Evolutionary conservation across 2,797 vertebrate genomes (phyloP).

Genomic region (Rhincodon typus): DNA sequence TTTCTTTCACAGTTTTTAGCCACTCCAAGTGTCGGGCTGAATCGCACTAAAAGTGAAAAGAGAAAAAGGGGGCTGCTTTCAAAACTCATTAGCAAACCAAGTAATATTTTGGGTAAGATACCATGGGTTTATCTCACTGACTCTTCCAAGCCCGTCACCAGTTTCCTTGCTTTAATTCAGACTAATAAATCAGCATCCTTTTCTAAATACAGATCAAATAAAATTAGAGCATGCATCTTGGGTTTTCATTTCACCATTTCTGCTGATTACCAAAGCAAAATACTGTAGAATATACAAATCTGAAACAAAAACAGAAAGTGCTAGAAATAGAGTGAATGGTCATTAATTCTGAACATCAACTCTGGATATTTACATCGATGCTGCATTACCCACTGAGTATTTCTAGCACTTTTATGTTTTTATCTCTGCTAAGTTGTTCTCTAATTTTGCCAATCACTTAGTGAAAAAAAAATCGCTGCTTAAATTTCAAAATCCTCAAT

Average conservation of each 20-base stretch:
- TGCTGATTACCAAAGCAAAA: no score
- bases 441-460: not conserved
- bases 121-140: not conserved
- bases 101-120: not conserved
- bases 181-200: not conserved
- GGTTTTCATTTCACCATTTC: not conserved
- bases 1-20: constrained; percentile 90
- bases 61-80: not conserved
- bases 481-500: not conserved
- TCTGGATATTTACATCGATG: no score
- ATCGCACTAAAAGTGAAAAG: constrained; percentile 61
- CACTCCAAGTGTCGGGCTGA: constrained; percentile 84
- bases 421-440: not conserved
- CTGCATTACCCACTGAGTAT: no score
- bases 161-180: not conserved
- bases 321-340: no score
- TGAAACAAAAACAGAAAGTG: no score
- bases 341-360: no score
- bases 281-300: no score
- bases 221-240: not conserved
- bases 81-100: not conserved
- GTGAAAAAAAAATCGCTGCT: not conserved
- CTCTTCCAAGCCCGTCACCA: not conserved
- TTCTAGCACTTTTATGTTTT: no score
- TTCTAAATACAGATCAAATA: not conserved